Percentiles rank a stretch among this genome's conserved stretches.
phyloP scores from a whole-genome alignment of 2,888 invertebrate genomes.

The Synergus gifuensis region DNA sequence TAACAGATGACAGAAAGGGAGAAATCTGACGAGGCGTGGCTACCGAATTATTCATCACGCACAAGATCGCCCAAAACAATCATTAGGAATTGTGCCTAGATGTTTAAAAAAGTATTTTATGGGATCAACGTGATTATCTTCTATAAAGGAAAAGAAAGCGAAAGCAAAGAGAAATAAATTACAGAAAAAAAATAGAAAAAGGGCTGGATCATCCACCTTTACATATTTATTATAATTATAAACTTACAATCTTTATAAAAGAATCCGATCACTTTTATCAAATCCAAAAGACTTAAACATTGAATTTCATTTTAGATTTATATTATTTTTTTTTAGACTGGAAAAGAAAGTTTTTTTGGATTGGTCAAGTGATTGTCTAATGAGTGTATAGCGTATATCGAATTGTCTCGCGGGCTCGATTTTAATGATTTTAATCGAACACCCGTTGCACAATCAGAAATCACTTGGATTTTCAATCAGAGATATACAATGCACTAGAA shows the following conservation, averaged over 20 bases:
- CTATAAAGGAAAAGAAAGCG: conserved; percentile 54
- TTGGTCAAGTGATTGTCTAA: conserved; percentile 20
- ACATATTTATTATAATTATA: conserved; percentile 34
- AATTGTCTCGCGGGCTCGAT: conserved; percentile 16
- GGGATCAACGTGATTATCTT: conserved; percentile 74
- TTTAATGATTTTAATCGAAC: conserved; percentile 27
- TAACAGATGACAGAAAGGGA: background rate
- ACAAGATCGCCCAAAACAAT: conserved; percentile 72
- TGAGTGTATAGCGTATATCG: conserved; percentile 16
- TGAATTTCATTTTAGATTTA: background rate
- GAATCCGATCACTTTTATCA: background rate
- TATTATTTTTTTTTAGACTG: background rate
- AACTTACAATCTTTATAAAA: conserved; percentile 31
- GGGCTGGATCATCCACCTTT: conserved; percentile 36
- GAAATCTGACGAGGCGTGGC: conserved; percentile 9
- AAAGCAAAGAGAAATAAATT: conserved; percentile 41
- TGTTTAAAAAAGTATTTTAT: conserved; percentile 72
- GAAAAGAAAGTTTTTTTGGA: conserved; percentile 19
- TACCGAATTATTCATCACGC: conserved; percentile 60
- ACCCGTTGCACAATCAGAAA: conserved; percentile 32
- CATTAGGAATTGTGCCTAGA: conserved; percentile 75
- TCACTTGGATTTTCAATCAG: background rate
- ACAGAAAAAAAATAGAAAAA: conserved; percentile 47
- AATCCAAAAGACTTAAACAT: conserved; percentile 14
- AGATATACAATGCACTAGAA: conserved; percentile 22